Evolutionary conservation across 2,797 vertebrate species (phyloP), one percentile per base, ranked within the genome.

Genomic region (Oceanodroma leucorhoa): DNA sequence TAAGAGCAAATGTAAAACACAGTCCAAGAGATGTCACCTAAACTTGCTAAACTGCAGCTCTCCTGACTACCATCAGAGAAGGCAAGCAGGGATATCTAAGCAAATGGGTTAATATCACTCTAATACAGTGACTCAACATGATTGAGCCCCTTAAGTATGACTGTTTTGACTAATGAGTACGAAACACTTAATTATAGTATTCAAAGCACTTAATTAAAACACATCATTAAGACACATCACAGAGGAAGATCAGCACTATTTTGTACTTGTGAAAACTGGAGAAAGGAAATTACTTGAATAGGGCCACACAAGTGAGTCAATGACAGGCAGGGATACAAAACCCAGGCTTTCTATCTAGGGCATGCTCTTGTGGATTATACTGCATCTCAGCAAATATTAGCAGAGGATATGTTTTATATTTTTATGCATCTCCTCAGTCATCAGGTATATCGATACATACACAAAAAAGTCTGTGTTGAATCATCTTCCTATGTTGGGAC

Each of bases 191-290:
- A 93, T 91, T 93, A 83, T 6, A 91, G 54, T 34, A 87, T 89
- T 87, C 51, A 92, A 76, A 83, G 22, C 34, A 83, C 34, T 87
- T 83, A 93, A 93, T 89, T 88, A 83, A 87, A 89, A 65, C 43
- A 40, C 14, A 14, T 46, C 46, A 95, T 87, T 94, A 88, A 86
- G 73, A 72, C 19, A 84, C 8, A 69, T 58, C 50, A 62, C 54
- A 72, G 24, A 76, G 54, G 51, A 96, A 94, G 62, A 70, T 88
- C 85, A 93, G 77, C 57, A 41, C 43, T 76, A 60, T 93, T 91
- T 55, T n/a, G 43, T 82, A 84, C 45, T 78, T 75, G 57, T 66
- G 65, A 86, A 90, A 91, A 79, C 41, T 7, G 5, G 29, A 91
- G 69, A 91, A 83, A 83, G 62, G 3, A 88, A 83, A 83, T 66